These are phyloP conservation scores for Leptinotarsa peninsularis DNA, from an alignment of 2,888 invertebrate species.

Conservation along the genomic window DNA sequence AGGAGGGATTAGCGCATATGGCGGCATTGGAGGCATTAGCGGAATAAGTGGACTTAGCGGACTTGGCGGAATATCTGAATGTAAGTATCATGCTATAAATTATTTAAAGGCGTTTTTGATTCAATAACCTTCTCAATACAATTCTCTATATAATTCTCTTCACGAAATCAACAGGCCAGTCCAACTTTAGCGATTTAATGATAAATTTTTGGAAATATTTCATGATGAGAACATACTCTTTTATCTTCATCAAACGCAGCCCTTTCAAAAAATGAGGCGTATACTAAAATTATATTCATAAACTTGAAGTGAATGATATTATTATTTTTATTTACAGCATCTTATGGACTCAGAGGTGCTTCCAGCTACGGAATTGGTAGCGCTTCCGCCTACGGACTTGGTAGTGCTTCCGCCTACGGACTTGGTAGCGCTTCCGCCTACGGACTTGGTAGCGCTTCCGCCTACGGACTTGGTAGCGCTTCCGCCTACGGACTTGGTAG, in stretches of 20 bases:
- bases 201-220: neutral
- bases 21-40: neutral
- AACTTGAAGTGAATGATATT: no score
- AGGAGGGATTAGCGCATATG: neutral
- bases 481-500: neutral
- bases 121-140: no score
- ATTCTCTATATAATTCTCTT: no score
- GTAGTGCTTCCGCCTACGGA: slow-evolving; percentile 5
- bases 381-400: neutral
- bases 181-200: neutral
- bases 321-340: no score
- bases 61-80: no score
- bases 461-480: neutral
- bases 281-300: no score
- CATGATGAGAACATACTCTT: no score
- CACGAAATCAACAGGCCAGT: no score
- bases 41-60: neutral
- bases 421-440: neutral
- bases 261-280: neutral
- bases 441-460: neutral
- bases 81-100: no score
- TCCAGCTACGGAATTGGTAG: neutral
- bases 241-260: neutral
- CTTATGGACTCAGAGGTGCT: no score
- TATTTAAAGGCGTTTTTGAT: no score